A percentile compares a stretch with the other conserved stretches of the same genome.
These are phyloP conservation scores for Gymnocypris eckloni DNA, from an alignment of 2,797 vertebrate genomes.

Conservation along the genomic window DNA sequence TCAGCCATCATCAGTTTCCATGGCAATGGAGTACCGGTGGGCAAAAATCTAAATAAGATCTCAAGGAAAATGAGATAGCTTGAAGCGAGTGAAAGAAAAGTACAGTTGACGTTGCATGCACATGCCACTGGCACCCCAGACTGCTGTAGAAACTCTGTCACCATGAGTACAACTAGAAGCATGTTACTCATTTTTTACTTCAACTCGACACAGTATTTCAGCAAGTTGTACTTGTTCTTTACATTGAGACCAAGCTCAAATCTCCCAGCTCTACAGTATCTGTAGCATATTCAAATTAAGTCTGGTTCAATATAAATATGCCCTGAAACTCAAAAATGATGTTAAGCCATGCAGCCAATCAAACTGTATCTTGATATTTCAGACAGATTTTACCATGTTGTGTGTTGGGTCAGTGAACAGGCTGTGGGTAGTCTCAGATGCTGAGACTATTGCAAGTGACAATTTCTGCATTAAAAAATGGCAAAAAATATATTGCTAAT, in stretches of 20 bases:
- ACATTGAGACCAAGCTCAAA: background rate
- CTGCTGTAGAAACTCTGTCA: constrained; percentile 12
- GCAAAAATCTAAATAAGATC: constrained; percentile 45
- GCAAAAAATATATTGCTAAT: too few relatives aligned
- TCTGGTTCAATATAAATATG: background rate
- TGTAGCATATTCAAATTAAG: background rate
- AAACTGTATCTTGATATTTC: background rate
- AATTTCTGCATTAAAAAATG: too few relatives aligned
- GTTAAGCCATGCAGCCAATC: background rate
- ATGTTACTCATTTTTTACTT: background rate
- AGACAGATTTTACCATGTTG: background rate
- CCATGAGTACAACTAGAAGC: background rate
- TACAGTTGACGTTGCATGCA: constrained; percentile 9
- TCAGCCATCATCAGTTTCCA: constrained; percentile 33
- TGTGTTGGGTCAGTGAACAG: background rate
- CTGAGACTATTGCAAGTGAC: background rate
- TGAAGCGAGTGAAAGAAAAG: constrained; percentile 19
- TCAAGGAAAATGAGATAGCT: constrained; percentile 29
- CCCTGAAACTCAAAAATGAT: background rate
- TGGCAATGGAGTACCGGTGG: constrained; percentile 37
- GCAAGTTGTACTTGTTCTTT: background rate
- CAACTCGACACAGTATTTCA: background rate
- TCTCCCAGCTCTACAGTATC: background rate
- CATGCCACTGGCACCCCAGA: constrained; percentile 25
- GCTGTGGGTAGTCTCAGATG: background rate